phyloP scores from a whole-genome alignment of 2,888 invertebrate species.

The Anoncus sp. region DNA sequence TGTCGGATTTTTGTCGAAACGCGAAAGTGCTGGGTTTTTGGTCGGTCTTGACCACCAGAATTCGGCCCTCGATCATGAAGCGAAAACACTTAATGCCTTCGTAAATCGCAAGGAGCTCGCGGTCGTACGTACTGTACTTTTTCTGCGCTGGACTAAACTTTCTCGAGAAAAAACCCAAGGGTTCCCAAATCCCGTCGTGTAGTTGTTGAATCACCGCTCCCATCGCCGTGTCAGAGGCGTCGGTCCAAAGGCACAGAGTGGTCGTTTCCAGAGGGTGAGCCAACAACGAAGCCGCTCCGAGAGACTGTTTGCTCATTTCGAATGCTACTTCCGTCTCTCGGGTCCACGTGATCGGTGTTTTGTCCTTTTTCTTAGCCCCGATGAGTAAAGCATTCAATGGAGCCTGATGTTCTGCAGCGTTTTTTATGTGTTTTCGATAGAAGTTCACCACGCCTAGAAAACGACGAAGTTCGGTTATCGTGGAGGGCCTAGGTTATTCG shows the following conservation, averaged over 20 bases:
- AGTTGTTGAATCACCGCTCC: constrained; percentile 26
- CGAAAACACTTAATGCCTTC: too few relatives aligned
- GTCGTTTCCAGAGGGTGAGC: not conserved
- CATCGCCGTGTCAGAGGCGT: constrained; percentile 27
- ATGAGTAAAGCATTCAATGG: constrained; percentile 71
- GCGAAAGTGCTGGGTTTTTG: too few relatives aligned
- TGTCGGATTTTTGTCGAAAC: too few relatives aligned
- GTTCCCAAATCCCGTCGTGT: not conserved
- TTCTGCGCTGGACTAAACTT: too few relatives aligned
- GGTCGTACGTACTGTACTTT: too few relatives aligned
- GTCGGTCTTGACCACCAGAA: too few relatives aligned
- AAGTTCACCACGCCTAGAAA: constrained; percentile 80
- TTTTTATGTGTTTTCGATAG: constrained; percentile 77
- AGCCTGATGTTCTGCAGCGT: constrained; percentile 76
- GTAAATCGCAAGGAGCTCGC: too few relatives aligned
- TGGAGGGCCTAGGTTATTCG: constrained; percentile 15
- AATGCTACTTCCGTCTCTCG: not conserved
- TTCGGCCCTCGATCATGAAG: too few relatives aligned
- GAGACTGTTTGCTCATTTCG: not conserved
- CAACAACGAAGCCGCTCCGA: not conserved
- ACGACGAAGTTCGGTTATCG: constrained; percentile 10
- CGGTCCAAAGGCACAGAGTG: not conserved
- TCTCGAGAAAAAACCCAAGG: not conserved
- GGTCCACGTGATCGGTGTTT: not conserved
- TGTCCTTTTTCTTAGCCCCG: not conserved